Evolutionary conservation across 2,888 invertebrate genomes (phyloP), one percentile per base, ranked within the genome.

Genomic region (Pyrgus malvae): DNA sequence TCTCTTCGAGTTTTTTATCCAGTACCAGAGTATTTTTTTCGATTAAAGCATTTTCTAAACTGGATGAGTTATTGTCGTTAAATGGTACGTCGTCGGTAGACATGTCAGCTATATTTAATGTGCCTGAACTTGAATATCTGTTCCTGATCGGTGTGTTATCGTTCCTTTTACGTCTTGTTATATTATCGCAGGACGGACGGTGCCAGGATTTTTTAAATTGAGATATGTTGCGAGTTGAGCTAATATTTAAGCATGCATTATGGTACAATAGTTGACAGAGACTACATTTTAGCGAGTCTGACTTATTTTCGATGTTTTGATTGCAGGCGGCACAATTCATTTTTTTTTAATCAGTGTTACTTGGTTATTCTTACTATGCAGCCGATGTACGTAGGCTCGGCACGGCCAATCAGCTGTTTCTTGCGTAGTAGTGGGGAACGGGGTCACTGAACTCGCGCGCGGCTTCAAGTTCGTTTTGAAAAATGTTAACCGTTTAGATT

Each of bases 81-180:
- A 29, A 7, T 11, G 17, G 27, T 11, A 11, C 0, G 11, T 29
- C 29, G 9, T 49, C 40, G n/a, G 11, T 29, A 7, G 27, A 40
- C 40, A 40, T 40, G 7, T 27, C 23, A 17, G 27, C 19, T 12
- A 40, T 19, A 40, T 27, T 40, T 25, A 19, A 9, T 9, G 27
- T 27, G 12, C 16, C 3, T 17, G 12, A 23, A 16, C 16, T 3
- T 17, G 12, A 23, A 6, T 40, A 23, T 2, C 21, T 9, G n/a
- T 21, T 37, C 40, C 40, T 40, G n/a, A 49, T 38, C 3, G 49
- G 49, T 31, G 49, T 40, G 12, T 49, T 40, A 40, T 49, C 40
- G 19, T 40, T 49, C 29, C 27, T 49, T 9, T 3, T 49, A 2
- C 49, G 40, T 27, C 19, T 16, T 3, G 49, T 49, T 11, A 49